Base-by-base conservation (phyloP, 2,113 vertebrate genomes). In the Scomber colias region DNA sequence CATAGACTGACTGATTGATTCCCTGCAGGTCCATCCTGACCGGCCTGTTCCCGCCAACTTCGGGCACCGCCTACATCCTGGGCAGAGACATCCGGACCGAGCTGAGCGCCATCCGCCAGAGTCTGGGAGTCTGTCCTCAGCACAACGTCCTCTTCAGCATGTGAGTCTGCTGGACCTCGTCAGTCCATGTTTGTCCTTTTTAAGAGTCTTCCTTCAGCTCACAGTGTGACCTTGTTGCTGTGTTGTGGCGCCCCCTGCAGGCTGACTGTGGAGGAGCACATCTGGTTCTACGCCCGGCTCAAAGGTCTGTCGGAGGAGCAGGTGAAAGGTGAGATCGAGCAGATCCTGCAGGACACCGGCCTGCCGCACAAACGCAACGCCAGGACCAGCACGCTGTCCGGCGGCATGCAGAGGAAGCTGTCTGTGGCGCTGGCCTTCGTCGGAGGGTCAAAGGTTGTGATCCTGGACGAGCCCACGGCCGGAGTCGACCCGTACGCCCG, bases 391-490 rank as follows among this genome's bases (percentile, higher is more conserved):
- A 78, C 60, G 17, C 60, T 95, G 51, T 62, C 85, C 85, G 98
- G 98, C 31, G 98, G 98, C 62, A 99, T 99, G 98, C 97, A 99
- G 91, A 96, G 98, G 82, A 99, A 99, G 68, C 96, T 99, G 54
- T 99, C 97, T 0, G 97, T 99, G 86, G 98, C 98, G 0, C 92
- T 99, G 92, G 98, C 98, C 5, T 99, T 99, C 53, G 98, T 99
- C 0, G 98, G 98, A 0, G 98, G 98, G 19, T 97, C 98, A n/a
- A 98, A 97, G 81, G 98, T 99, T n/a, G 97, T 99, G 68, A 99
- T 99, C 91, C 91, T 99, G 86, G 98, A 99, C 21, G 98, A 99
- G 64, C 98, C 98, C 24, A 99, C 98, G 0, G 98, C 98, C 4
- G 98, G 98, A 0, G 98, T 99, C 1, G 98, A 99, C 89, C 98